Conservation (phyloP, 1,140 invertebrate species). For the Drosophila insularis region DNA sequence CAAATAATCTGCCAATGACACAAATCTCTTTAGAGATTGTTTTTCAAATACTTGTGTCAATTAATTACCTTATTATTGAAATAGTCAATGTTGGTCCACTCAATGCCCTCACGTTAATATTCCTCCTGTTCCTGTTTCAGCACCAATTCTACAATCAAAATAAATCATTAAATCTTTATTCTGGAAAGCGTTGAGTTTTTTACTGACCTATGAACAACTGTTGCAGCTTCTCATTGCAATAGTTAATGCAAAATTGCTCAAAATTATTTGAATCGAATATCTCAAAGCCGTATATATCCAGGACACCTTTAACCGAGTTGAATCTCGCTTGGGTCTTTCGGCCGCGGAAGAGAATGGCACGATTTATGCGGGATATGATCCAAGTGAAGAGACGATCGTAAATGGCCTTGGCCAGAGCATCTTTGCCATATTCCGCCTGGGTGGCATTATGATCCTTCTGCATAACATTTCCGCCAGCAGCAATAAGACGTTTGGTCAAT, state of each 20-base stretch:
- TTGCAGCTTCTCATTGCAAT: constrained; percentile 98
- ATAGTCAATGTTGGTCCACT: constrained; percentile 95
- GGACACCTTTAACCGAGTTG: constrained; percentile 95
- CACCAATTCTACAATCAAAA: constrained; percentile 89
- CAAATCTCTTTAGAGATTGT: not conserved
- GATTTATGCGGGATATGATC: constrained; percentile 95
- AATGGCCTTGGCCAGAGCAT: constrained; percentile 96
- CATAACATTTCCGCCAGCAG: constrained; percentile 96
- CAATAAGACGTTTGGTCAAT: constrained; percentile 93
- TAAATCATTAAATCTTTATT: not conserved
- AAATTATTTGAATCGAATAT: constrained; percentile 98
- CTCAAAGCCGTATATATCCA: constrained; percentile 99
- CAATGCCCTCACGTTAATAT: constrained; percentile 95
- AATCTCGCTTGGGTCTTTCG: constrained; percentile 73
- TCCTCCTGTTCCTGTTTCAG: constrained; percentile 98
- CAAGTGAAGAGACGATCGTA: constrained; percentile 96
- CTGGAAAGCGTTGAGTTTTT: not conserved
- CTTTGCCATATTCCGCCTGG: constrained; percentile 94
- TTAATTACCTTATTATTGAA: constrained; percentile 91
- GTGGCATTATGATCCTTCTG: constrained; percentile 93
- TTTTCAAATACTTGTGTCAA: not conserved
- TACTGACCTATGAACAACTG: constrained; percentile 96
- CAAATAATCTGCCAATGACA: constrained; percentile 88
- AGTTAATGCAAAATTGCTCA: constrained; percentile 97
- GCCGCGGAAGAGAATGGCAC: constrained; percentile 86